Conservation (phyloP, 2,888 invertebrate genomes). For the Isoperla grammatica region DNA sequence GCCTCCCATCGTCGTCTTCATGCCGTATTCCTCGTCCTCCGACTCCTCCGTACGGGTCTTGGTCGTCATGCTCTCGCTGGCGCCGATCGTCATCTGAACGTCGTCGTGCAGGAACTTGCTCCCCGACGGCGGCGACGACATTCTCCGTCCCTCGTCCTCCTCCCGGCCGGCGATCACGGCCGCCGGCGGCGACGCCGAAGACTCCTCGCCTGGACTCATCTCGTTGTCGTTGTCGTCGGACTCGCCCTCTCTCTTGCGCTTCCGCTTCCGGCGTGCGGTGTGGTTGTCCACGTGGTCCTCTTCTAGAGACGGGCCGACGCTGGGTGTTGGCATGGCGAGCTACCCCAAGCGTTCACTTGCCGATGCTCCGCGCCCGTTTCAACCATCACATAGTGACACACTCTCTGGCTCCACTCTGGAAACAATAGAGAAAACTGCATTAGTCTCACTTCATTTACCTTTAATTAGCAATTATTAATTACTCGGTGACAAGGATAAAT, state of each 20-base stretch:
- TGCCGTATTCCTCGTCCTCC: constrained; percentile 20
- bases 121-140: constrained; percentile 39
- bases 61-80: constrained; percentile 38
- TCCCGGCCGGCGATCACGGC: constrained; percentile 41
- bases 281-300: constrained; percentile 21
- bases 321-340: constrained; percentile 38
- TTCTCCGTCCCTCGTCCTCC: constrained; percentile 36
- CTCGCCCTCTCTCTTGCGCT: constrained; percentile 24
- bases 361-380: constrained; percentile 25
- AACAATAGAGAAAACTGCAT: constrained; percentile 10
- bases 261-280: constrained; percentile 27
- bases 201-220: constrained; percentile 62
- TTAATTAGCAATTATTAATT: too few relatives aligned
- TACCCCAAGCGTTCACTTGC: constrained; percentile 31
- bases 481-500: too few relatives aligned
- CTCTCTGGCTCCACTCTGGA: constrained; percentile 35
- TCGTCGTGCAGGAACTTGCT: constrained; percentile 48
- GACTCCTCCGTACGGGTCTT: constrained; percentile 24
- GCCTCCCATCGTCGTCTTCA: constrained; percentile 12
- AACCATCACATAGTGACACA: constrained; percentile 38
- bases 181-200: constrained; percentile 42
- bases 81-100: constrained; percentile 43
- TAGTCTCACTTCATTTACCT: too few relatives aligned
- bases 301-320: constrained; percentile 33
- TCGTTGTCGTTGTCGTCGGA: constrained; percentile 21